These are phyloP conservation scores for Scaptomyza polygonia DNA, from an alignment of 2,888 invertebrate species.

Conservation along the genomic window DNA sequence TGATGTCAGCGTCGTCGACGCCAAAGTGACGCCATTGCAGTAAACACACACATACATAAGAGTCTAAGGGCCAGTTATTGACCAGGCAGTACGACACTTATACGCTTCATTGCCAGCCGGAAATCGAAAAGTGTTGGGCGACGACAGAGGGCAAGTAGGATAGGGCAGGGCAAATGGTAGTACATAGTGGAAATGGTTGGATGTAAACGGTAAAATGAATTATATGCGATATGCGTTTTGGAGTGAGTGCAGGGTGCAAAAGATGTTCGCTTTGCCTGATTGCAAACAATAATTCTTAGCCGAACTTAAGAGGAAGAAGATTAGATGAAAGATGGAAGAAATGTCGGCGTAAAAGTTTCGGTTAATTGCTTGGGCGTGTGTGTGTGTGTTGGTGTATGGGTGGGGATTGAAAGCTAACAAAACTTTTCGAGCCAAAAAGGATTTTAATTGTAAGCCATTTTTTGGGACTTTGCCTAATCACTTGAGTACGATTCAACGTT, in stretches of 20 bases:
- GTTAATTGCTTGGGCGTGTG: conserved; percentile 61
- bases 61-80: conserved; percentile 42
- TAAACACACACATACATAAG: not conserved
- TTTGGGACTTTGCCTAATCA: conserved; percentile 72
- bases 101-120: conserved; percentile 41
- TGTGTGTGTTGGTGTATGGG: conserved; percentile 20
- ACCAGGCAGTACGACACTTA: conserved; percentile 62
- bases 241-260: conserved; percentile 9
- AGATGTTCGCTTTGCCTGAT: conserved; percentile 60
- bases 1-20: conserved; percentile 62
- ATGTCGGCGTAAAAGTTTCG: conserved; percentile 56
- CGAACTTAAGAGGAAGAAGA: not conserved
- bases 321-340: not conserved
- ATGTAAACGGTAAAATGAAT: conserved; percentile 77
- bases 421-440: conserved; percentile 27
- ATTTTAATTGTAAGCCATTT: conserved; percentile 67
- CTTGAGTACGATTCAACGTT: conserved; percentile 66
- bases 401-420: conserved; percentile 18
- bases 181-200: too few relatives aligned
- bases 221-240: conserved; percentile 62
- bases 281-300: conserved; percentile 68
- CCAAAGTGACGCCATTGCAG: conserved; percentile 31
- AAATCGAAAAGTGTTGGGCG: not conserved
- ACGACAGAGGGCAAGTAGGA: not conserved
- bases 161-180: conserved; percentile 24